A percentile compares a stretch with the other conserved stretches of the same genome.
Conservation (phyloP, 2,888 invertebrate species). For the Camponotus fellah region DNA sequence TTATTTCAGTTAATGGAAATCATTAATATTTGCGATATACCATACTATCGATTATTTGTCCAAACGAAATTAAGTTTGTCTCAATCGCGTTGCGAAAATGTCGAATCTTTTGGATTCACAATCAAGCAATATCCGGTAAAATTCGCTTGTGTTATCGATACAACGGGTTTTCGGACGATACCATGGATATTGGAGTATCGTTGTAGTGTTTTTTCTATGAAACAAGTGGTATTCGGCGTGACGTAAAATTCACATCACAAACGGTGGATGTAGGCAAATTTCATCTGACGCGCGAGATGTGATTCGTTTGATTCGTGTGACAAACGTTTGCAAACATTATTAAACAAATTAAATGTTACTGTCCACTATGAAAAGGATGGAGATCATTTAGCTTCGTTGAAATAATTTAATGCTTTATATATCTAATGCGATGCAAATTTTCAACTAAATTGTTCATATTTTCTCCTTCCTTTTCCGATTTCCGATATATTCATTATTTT, state of each 20-base stretch:
- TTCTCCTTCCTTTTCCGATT: neutral
- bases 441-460: neutral
- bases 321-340: slow-evolving; percentile 37
- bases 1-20: neutral
- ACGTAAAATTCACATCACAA: slow-evolving; percentile 48
- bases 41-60: neutral
- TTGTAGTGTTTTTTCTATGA: slow-evolving; percentile 47
- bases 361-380: neutral
- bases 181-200: slow-evolving; percentile 44
- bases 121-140: slow-evolving; percentile 29
- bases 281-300: slow-evolving; percentile 26
- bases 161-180: slow-evolving; percentile 36
- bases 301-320: slow-evolving; percentile 13
- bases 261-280: slow-evolving; percentile 35
- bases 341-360: slow-evolving; percentile 34
- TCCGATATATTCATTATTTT: neutral
- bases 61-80: neutral
- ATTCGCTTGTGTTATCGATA: slow-evolving; percentile 48
- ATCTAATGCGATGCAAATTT: neutral
- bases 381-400: neutral
- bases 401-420: neutral
- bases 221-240: slow-evolving; percentile 41
- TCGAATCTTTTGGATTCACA: slow-evolving; percentile 17
- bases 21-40: neutral
- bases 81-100: slow-evolving; percentile 21